Evolutionary conservation across 2,888 invertebrate genomes (phyloP), one percentile per base, ranked within the genome.

Genomic region (Ectropis crepuscularia): DNA sequence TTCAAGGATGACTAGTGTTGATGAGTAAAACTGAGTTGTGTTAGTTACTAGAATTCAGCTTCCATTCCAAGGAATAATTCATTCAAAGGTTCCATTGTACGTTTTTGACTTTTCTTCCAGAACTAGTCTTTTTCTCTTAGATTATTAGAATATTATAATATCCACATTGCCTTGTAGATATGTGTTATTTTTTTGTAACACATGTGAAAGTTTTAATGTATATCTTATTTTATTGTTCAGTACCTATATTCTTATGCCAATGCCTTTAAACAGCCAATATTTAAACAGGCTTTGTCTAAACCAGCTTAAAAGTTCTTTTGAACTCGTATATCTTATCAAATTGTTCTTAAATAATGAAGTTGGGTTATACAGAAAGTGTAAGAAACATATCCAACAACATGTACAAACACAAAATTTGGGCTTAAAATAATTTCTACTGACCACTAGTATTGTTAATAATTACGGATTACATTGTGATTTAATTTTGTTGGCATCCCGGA

Each of bases 261-360:
- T 50, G 50, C 38, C 50, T 50, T 38, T 38, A 5, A 49, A 38
- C n/a, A 37, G 11, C 39, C 39, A 39, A 12, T 12, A 11, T 50
- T 50, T 50, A 12, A 39, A 39, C 50, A 39, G 50, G 50, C 39
- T 50, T 12, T 7, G 12, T 39, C 12, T 12, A 50, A 50, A 50
- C 50, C 9, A 9, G 50, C 38, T 39, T 11, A 9, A 39, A 50
- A 50, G 39, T 12, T 39, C 9, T 9, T 37, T 12, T 12, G 12
- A 39, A 39, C 12, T 12, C 8, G 8, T 41, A 41, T 9, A 11
- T 11, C 11, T 11, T 38, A 9, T 48, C 36, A 48, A 48, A 48
- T 48, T 48, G 48, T 48, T 36, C n/a, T 37, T n/a, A 49, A 49
- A 49, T 49, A 49, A 10, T 49, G 10, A 6, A 11, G 5, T 6